Percentiles rank a stretch among this genome's conserved stretches.
These are phyloP conservation scores for Pseudomyrmex concolor DNA, from an alignment of 1,140 invertebrate genomes.

Conservation along the genomic window DNA sequence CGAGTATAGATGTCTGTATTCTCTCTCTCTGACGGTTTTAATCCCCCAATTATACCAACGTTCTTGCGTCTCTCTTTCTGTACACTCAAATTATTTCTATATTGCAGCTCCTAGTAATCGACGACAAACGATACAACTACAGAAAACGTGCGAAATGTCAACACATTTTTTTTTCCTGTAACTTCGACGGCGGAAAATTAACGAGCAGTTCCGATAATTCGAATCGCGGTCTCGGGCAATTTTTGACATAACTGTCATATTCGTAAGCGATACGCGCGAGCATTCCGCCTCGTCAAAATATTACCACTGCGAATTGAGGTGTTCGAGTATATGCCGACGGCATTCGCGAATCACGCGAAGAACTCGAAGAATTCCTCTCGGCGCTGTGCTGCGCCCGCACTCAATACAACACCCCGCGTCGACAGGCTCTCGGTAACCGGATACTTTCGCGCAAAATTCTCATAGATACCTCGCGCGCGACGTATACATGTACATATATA, in stretches of 20 bases:
- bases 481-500: not conserved
- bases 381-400: not conserved
- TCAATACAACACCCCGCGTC: conserved; percentile 45
- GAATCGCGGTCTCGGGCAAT: conserved; percentile 24
- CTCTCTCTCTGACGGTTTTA: not conserved
- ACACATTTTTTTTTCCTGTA: not conserved
- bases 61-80: too few species aligned
- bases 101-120: too few species aligned
- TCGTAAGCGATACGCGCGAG: not conserved
- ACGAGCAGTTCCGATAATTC: not conserved
- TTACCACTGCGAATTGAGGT: conserved; percentile 57
- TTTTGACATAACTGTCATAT: too few species aligned
- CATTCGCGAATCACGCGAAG: conserved; percentile 50
- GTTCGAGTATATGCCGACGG: conserved; percentile 44
- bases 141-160: not conserved
- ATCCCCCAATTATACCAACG: not conserved
- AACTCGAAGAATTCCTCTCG: conserved; percentile 58
- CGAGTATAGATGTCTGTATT: not conserved
- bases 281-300: conserved; percentile 58
- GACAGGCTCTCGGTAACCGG: conserved; percentile 37
- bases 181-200: conserved; percentile 4
- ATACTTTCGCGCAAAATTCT: conserved; percentile 52
- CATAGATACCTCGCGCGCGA: conserved; percentile 22
- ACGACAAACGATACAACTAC: too few species aligned
- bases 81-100: too few species aligned